Evolutionary conservation across 1,140 invertebrate genomes (phyloP).

Genomic region (Battus philenor): DNA sequence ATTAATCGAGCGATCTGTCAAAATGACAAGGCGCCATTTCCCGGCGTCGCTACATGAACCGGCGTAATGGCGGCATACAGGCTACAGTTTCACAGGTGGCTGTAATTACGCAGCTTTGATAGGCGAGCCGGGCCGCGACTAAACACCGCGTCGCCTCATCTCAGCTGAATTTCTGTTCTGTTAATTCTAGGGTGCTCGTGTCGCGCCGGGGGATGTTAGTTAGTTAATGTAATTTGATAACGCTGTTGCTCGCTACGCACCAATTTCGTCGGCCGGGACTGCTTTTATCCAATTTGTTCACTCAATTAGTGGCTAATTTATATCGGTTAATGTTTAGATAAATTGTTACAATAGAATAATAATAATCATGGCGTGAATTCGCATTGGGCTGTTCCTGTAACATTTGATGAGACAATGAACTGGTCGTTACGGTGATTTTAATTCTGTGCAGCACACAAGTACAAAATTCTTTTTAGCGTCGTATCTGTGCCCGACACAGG

Average conservation of each 20-base stretch:
- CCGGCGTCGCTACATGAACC: slow-evolving; percentile 15
- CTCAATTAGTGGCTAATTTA: too few species aligned
- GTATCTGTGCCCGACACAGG: too few species aligned
- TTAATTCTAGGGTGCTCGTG: slow-evolving; percentile 9
- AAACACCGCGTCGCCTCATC: slow-evolving; percentile 27
- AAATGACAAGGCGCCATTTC: slow-evolving; percentile 28
- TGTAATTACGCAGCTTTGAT: slow-evolving; percentile 36
- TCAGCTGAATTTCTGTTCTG: slow-evolving; percentile 8
- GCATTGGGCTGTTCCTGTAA: too few species aligned
- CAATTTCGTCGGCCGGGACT: background rate
- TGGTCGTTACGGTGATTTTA: too few species aligned
- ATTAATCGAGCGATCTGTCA: slow-evolving; percentile 24
- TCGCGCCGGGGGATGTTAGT: background rate
- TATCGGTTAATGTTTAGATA: too few species aligned
- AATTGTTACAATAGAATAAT: too few species aligned
- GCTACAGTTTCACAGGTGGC: slow-evolving; percentile 26
- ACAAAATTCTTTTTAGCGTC: too few species aligned
- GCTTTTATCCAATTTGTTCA: background rate
- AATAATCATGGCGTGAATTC: too few species aligned
- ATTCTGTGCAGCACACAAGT: too few species aligned
- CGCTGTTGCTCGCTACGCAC: background rate
- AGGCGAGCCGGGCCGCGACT: slow-evolving; percentile 24
- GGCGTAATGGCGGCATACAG: slow-evolving; percentile 28
- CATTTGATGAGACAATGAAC: too few species aligned
- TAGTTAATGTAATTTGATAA: slow-evolving; percentile 11